Conservation (phyloP, 2,797 vertebrate genomes). For the Rallus crepitans region DNA sequence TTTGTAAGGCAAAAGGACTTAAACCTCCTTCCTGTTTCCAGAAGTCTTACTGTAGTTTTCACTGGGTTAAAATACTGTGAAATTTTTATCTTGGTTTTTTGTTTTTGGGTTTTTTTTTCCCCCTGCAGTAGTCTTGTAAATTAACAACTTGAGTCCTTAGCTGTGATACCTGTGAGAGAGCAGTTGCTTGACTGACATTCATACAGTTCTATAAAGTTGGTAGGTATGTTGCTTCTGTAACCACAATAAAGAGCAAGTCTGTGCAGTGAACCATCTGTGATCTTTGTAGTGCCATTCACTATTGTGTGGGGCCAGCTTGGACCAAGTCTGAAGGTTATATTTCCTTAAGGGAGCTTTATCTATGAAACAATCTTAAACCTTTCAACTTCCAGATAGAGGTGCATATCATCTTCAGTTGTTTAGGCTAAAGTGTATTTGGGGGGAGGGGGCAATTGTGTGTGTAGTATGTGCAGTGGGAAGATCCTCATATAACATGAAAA, state of each 20-base stretch:
- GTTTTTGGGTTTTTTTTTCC: too few relatives aligned
- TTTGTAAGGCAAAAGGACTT: neutral
- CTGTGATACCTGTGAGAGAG: neutral
- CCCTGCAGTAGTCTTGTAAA: neutral
- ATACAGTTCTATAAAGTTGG: neutral
- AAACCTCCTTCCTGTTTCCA: neutral
- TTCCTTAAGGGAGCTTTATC: neutral
- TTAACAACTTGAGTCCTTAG: conserved; percentile 5
- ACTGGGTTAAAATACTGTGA: neutral
- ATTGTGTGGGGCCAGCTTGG: neutral
- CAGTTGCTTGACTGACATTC: neutral
- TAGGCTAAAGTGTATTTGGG: neutral
- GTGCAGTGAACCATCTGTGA: conserved; percentile 18
- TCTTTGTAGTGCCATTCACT: neutral
- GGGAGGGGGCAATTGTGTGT: too few relatives aligned
- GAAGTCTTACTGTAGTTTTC: neutral
- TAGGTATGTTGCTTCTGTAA: neutral
- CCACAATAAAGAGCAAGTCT: neutral
- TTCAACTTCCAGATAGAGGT: neutral
- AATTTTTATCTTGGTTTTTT: neutral
- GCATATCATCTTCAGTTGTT: neutral
- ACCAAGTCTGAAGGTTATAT: conserved; percentile 23
- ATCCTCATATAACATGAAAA: neutral
- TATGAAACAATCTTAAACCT: neutral
- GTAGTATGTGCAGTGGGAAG: neutral